Base-by-base conservation (phyloP, 2,797 vertebrate species). In the Clarias pachynema region DNA sequence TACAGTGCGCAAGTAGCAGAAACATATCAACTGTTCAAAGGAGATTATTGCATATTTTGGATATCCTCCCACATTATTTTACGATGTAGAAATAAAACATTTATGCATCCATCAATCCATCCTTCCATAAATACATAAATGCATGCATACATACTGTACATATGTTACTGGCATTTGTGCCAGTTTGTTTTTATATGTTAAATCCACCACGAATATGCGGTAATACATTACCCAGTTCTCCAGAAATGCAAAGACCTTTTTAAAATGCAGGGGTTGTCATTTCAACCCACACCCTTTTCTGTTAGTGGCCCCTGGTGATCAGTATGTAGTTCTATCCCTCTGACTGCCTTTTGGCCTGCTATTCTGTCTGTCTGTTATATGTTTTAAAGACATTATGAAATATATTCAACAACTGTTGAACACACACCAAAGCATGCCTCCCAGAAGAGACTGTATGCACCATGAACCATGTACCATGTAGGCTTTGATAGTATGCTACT, bases 401-500 rank as follows among this genome's bases (percentile, higher is more conserved):
- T 83, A 49, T 65, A 31, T 84, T 73, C 62, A 74, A 37, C 60
- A 84, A 60, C 66, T 68, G 60, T 49, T 80, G 85, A 85, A 83
- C 82, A 86, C 86, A 86, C 56, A 60, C 82, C 79, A 84, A 77
- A 85, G 83, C 65, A 80, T 49, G 31, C 74, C 79, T 89, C 87
- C 81, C 82, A 78, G 65, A 62, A 87, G 89, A 86, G 63, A 73
- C 57, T 74, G 59, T 56, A 78, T 81, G 75, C 70, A 87, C 89
- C 80, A 82, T 80, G 31, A 31, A 44, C 44, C 44, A 78, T 81
- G 75, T 65, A 87, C 89, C 83, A 84, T 81, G 44, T n/a, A 73
- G 37, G 66, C 87, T 90, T 88, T 90, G 82, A 90, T 88, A 84
- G 60, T 79, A 37, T 63, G 68, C 84, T 82, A 40, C 87, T 68